Conservation (phyloP, 2,888 invertebrate genomes). For the Stegophylla sp. region DNA sequence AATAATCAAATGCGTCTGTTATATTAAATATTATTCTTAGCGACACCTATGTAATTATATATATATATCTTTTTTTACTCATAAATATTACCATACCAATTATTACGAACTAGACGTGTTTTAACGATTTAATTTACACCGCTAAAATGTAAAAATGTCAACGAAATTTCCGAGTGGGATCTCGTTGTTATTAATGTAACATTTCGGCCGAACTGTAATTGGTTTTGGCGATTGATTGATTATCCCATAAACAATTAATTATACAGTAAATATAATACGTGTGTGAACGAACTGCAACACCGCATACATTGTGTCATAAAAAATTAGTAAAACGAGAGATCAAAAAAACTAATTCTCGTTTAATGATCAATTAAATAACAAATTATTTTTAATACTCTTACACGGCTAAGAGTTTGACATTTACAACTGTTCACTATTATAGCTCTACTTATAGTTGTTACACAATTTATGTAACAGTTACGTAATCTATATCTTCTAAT, state of each 20-base stretch:
- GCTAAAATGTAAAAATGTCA: neutral
- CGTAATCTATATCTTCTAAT: neutral
- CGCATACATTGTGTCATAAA: neutral
- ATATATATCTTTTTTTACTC: neutral
- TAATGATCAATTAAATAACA: neutral
- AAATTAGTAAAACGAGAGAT: neutral
- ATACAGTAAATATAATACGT: neutral
- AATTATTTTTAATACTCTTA: neutral
- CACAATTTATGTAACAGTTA: neutral
- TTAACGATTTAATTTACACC: neutral
- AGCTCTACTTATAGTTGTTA: neutral
- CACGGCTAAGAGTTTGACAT: too few relatives aligned
- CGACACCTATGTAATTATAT: neutral
- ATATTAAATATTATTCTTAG: neutral
- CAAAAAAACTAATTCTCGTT: neutral
- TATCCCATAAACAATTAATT: constrained; percentile 11
- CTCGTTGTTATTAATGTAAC: neutral
- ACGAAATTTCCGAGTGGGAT: neutral
- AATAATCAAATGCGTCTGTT: constrained; percentile 7
- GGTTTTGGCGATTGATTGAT: constrained; percentile 1
- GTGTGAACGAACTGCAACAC: neutral
- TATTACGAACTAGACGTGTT: neutral
- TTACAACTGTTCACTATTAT: too few relatives aligned
- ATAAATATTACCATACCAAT: neutral
- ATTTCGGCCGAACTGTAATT: neutral